Evolutionary conservation across 2,888 invertebrate species (phyloP).

Genomic region (Nowickia ferox): DNA sequence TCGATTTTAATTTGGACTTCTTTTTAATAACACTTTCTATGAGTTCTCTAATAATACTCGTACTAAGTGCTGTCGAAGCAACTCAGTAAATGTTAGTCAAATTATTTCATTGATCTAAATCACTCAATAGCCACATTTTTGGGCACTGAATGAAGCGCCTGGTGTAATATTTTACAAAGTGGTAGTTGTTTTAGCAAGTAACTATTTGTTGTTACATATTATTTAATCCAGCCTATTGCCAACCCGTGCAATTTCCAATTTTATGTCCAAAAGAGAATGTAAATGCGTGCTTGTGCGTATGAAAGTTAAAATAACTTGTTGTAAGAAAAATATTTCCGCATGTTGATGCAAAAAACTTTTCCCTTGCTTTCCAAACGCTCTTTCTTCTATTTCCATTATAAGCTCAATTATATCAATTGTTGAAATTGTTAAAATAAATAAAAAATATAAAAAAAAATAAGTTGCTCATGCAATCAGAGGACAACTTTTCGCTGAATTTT

Average conservation of each 20-base stretch:
- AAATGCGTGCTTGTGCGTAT: constrained; percentile 30
- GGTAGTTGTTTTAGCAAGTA: constrained; percentile 13
- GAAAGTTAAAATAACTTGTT: constrained; percentile 52
- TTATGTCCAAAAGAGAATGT: constrained; percentile 37
- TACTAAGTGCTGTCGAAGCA: no score
- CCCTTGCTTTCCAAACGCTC: constrained; percentile 55
- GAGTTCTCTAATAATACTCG: no score
- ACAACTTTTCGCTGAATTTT: constrained; percentile 40
- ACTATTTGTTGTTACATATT: constrained; percentile 16
- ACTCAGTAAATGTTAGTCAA: no score
- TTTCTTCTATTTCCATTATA: constrained; percentile 29
- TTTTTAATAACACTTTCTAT: no score
- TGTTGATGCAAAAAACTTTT: constrained; percentile 65
- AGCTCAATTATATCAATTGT: constrained; percentile 40
- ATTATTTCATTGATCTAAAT: neutral
- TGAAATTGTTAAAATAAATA: constrained; percentile 14
- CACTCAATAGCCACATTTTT: neutral
- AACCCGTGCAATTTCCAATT: constrained; percentile 62
- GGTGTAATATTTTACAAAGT: neutral
- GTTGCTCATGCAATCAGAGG: constrained; percentile 21
- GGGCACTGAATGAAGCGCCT: neutral
- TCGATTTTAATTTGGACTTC: no score
- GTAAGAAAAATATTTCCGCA: constrained; percentile 67
- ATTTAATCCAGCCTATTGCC: constrained; percentile 25
- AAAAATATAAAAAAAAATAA: neutral